These are phyloP conservation scores for Orycteropus afer DNA, from an alignment of 2,113 vertebrate genomes.

Conservation along the genomic window DNA sequence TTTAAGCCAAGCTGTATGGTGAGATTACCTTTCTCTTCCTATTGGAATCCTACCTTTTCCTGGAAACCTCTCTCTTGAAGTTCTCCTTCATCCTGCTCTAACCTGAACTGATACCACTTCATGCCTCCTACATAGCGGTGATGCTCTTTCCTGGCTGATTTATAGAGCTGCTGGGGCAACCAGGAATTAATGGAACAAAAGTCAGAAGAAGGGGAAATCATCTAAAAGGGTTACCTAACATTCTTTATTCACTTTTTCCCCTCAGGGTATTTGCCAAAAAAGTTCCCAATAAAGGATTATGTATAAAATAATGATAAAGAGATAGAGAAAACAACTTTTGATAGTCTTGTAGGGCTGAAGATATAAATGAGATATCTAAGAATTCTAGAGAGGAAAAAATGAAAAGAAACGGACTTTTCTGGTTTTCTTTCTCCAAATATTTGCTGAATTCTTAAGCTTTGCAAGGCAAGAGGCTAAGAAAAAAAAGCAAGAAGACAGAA, in stretches of 20 bases:
- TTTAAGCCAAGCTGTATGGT: neutral
- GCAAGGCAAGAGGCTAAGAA: neutral
- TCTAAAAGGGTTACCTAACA: neutral
- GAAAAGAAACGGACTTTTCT: neutral
- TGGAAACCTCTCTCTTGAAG: neutral
- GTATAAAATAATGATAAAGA: constrained; percentile 37
- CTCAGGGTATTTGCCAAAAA: neutral
- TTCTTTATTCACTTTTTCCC: constrained; percentile 2
- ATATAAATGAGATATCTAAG: constrained; percentile 53
- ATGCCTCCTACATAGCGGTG: neutral
- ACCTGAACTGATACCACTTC: neutral
- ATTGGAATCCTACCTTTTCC: neutral
- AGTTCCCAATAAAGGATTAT: neutral
- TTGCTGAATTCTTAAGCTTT: neutral
- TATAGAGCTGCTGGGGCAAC: neutral
- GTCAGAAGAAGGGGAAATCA: neutral
- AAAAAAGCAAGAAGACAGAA: neutral
- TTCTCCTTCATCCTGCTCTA: neutral
- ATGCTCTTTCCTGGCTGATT: constrained; percentile 18
- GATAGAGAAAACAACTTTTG: constrained; percentile 1
- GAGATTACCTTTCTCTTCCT: neutral
- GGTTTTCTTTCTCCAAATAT: neutral
- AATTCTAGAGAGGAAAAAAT: neutral
- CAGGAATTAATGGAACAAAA: constrained; percentile 47
- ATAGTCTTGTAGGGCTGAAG: constrained; percentile 18